These are phyloP conservation scores for Murina feae DNA, from an alignment of 2,113 vertebrate species.

Conservation along the genomic window DNA sequence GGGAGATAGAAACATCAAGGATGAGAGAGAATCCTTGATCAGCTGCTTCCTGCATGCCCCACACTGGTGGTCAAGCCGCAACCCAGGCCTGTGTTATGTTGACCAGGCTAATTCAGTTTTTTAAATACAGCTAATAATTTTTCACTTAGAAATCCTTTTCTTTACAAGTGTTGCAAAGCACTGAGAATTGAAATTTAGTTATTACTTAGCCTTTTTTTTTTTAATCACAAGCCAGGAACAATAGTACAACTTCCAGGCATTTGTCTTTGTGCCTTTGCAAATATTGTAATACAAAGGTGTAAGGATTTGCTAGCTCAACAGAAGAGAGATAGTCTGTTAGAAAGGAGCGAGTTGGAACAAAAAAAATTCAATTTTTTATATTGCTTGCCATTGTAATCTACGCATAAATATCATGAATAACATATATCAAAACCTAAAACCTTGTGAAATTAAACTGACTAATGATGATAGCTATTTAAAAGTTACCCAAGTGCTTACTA, in stretches of 20 bases:
- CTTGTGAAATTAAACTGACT: background rate
- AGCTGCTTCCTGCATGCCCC: too few species aligned
- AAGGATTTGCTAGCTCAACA: background rate
- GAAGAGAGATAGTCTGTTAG: background rate
- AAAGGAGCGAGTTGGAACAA: background rate
- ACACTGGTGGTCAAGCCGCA: too few species aligned
- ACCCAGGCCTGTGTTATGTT: too few species aligned
- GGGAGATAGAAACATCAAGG: too few species aligned
- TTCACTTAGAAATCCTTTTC: background rate
- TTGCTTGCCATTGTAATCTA: background rate
- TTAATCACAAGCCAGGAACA: background rate
- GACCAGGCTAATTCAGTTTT: background rate
- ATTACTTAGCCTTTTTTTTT: background rate
- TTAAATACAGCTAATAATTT: background rate
- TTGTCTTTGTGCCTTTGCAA: background rate
- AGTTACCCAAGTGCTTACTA: background rate
- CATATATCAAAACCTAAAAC: background rate
- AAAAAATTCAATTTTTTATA: background rate
- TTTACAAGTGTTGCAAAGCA: background rate
- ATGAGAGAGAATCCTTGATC: too few species aligned
- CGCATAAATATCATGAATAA: background rate
- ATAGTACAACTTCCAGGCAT: background rate
- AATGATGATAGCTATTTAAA: background rate
- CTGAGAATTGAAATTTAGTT: conserved; percentile 21
- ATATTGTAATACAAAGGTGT: background rate